phyloP scores from a whole-genome alignment of 2,888 invertebrate species.

The Heliconius hortense region DNA sequence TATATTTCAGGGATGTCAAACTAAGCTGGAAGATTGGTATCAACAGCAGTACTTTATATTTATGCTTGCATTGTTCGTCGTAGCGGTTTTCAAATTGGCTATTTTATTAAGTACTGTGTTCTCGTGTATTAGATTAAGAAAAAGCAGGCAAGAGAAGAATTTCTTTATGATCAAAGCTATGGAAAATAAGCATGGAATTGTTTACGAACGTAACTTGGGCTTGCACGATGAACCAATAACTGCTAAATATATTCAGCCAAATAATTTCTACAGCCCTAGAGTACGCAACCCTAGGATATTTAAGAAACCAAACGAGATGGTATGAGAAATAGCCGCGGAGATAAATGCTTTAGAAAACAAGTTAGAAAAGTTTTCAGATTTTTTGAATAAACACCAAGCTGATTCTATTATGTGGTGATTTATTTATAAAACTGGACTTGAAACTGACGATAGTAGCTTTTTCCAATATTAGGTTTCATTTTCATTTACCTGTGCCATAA shows the following conservation, averaged over 20 bases:
- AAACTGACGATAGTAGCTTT: neutral
- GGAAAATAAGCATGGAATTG: slow-evolving; percentile 69
- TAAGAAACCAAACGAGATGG: slow-evolving; percentile 75
- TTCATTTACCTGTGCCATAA: slow-evolving; percentile 51
- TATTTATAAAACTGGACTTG: neutral
- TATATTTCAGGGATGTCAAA: slow-evolving; percentile 84
- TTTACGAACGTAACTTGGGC: slow-evolving; percentile 67
- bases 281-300: slow-evolving; percentile 74
- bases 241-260: slow-evolving; percentile 74
- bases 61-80: slow-evolving; percentile 84
- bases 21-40: slow-evolving; percentile 88
- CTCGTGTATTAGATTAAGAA: slow-evolving; percentile 85
- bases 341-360: slow-evolving; percentile 79
- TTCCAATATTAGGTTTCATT: neutral
- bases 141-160: slow-evolving; percentile 72
- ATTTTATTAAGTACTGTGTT: slow-evolving; percentile 87
- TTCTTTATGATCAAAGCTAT: slow-evolving; percentile 66
- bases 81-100: slow-evolving; percentile 87
- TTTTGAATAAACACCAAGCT: slow-evolving; percentile 78
- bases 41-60: slow-evolving; percentile 87
- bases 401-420: slow-evolving; percentile 84
- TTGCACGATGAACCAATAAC: slow-evolving; percentile 69
- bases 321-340: slow-evolving; percentile 82
- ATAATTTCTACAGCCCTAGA: slow-evolving; percentile 76
- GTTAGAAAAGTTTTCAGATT: slow-evolving; percentile 76